Evolutionary conservation across 2,113 vertebrate species (phyloP).

Genomic region (Protobothrops flavoviridis): DNA sequence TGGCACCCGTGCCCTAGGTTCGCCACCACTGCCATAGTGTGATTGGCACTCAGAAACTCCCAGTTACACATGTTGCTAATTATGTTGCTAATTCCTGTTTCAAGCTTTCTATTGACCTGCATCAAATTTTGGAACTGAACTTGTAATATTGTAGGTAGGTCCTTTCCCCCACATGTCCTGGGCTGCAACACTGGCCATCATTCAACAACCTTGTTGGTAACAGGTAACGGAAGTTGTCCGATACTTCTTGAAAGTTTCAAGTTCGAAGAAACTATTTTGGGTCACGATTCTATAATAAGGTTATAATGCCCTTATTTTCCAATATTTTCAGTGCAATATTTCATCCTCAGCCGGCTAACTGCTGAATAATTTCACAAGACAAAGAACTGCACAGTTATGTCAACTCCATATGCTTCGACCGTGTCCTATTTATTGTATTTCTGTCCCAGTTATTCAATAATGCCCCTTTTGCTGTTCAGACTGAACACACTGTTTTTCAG

Average conservation of each 20-base stretch:
- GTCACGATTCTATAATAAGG: neutral
- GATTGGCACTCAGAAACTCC: neutral
- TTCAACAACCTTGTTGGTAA: neutral
- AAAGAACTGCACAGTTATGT: neutral
- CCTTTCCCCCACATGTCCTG: neutral
- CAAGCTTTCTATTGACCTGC: neutral
- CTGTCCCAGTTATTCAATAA: neutral
- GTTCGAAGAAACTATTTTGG: neutral
- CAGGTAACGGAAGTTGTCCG: neutral
- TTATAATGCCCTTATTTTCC: neutral
- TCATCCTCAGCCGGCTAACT: neutral
- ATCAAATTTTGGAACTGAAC: neutral
- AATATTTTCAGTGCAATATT: neutral
- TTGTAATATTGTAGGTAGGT: neutral
- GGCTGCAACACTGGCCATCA: neutral
- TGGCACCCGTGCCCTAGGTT: no score
- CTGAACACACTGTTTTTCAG: neutral
- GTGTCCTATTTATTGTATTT: neutral
- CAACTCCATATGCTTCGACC: neutral
- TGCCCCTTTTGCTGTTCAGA: neutral
- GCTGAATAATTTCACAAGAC: neutral
- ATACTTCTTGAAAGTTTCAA: neutral
- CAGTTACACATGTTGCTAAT: neutral
- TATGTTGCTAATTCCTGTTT: neutral
- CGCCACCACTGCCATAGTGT: neutral